Conservation (phyloP, 2,797 vertebrate species). For the Fundulus diaphanus region DNA sequence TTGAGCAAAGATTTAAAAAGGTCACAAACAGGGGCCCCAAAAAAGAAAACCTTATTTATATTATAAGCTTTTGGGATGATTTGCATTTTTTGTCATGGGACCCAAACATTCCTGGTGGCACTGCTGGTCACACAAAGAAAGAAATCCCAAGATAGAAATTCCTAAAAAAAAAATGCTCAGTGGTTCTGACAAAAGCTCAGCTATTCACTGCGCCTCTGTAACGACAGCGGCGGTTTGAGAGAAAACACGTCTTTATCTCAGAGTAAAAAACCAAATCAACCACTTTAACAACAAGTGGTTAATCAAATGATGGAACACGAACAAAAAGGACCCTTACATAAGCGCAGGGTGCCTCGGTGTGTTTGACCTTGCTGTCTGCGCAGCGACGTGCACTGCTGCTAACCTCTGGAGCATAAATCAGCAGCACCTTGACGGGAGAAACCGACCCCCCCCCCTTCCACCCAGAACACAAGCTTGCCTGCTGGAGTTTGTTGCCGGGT, state of each 20-base stretch:
- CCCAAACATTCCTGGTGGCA: too few species aligned
- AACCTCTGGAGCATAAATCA: conserved; percentile 77
- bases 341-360: conserved; percentile 36
- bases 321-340: conserved; percentile 65
- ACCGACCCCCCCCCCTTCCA: conserved; percentile 56
- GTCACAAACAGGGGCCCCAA: too few species aligned
- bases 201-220: background rate
- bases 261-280: conserved; percentile 5
- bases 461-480: conserved; percentile 51
- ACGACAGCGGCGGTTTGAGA: background rate
- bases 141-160: background rate
- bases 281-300: conserved; percentile 32
- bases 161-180: background rate
- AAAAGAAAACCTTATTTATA: too few species aligned
- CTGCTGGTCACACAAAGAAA: background rate
- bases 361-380: conserved; percentile 67
- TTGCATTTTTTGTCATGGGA: too few species aligned
- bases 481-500: conserved; percentile 66
- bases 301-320: conserved; percentile 43
- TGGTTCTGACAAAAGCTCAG: background rate
- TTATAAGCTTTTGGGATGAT: too few species aligned
- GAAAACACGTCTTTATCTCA: background rate
- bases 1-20: too few species aligned
- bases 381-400: conserved; percentile 57
- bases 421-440: conserved; percentile 68